A percentile compares a stretch with the other conserved stretches of the same genome.
These are phyloP conservation scores for Palloptera scutellata DNA, from an alignment of 2,888 invertebrate genomes.

Conservation along the genomic window DNA sequence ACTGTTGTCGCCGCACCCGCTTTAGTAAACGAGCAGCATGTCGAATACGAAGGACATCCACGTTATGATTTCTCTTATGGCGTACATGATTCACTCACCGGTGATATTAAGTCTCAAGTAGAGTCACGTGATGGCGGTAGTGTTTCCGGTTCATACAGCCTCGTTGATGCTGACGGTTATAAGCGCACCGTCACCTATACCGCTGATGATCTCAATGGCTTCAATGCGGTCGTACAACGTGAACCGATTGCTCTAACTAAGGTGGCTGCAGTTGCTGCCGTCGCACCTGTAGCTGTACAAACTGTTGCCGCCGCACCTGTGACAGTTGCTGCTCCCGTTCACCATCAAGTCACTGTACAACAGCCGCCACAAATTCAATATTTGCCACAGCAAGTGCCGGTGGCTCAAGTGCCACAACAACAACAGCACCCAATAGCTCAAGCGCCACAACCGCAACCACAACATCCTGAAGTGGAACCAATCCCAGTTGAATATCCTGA, in stretches of 20 bases:
- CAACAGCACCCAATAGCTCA: slow-evolving; percentile 25
- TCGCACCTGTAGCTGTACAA: slow-evolving; percentile 35
- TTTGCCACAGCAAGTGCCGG: slow-evolving; percentile 34
- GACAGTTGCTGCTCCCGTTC: slow-evolving; percentile 14
- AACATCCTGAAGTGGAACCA: slow-evolving; percentile 40
- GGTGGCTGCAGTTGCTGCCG: slow-evolving; percentile 40
- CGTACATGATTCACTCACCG: slow-evolving; percentile 66
- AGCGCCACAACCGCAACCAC: slow-evolving; percentile 17
- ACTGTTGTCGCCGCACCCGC: slow-evolving; percentile 28
- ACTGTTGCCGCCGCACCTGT: slow-evolving; percentile 22
- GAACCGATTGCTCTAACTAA: slow-evolving; percentile 58
- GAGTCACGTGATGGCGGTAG: slow-evolving; percentile 67
- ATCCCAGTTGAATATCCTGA: slow-evolving; percentile 51
- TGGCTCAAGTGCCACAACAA: slow-evolving; percentile 29
- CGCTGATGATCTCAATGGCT: slow-evolving; percentile 67
- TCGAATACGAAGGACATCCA: slow-evolving; percentile 53
- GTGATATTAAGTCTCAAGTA: slow-evolving; percentile 67
- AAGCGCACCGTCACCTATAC: slow-evolving; percentile 68
- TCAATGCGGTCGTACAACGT: slow-evolving; percentile 68
- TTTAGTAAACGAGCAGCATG: slow-evolving; percentile 39
- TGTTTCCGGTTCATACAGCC: slow-evolving; percentile 67
- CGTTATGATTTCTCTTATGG: slow-evolving; percentile 66
- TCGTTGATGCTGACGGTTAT: slow-evolving; percentile 67
- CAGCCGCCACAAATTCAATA: slow-evolving; percentile 32
- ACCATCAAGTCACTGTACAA: slow-evolving; percentile 2